Conservation (phyloP, 2,888 invertebrate genomes). For the Embidobia sp. region DNA sequence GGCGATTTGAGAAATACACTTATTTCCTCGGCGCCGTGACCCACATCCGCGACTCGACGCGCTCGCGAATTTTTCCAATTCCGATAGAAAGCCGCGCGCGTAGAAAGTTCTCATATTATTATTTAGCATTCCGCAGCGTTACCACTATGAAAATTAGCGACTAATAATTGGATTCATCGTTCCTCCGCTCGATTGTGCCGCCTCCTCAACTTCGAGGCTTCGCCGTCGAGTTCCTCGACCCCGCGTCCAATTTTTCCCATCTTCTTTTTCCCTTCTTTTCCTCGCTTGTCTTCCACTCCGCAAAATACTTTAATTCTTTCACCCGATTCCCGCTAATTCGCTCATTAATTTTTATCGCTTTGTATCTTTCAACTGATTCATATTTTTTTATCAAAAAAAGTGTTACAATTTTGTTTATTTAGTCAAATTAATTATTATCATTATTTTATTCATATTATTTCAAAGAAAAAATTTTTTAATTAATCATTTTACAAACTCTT, state of each 20-base stretch:
- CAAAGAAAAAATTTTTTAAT: too few species aligned
- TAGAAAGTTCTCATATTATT: conserved; percentile 79
- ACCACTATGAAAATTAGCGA: conserved; percentile 74
- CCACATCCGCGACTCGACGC: conserved; percentile 68
- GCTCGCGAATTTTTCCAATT: conserved; percentile 75
- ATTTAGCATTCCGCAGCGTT: conserved; percentile 75
- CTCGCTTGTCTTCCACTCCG: background rate
- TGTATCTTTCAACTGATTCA: background rate
- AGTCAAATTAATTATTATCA: background rate
- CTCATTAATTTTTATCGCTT: too few species aligned
- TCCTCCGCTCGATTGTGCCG: conserved; percentile 52
- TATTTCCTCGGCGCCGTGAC: conserved; percentile 73
- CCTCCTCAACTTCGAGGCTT: conserved; percentile 31
- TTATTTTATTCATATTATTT: too few species aligned
- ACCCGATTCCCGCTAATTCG: too few species aligned
- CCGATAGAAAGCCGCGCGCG: conserved; percentile 69
- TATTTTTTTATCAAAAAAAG: too few species aligned
- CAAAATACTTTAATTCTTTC: background rate
- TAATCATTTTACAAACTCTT: too few species aligned
- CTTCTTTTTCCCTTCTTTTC: background rate
- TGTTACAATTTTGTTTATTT: too few species aligned
- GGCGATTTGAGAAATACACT: conserved; percentile 75
- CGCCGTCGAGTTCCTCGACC: conserved; percentile 27
- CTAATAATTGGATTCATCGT: conserved; percentile 70
- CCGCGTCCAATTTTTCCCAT: background rate